Base-by-base conservation (phyloP, 2,113 vertebrate genomes). In the Peromyscus californicus region DNA sequence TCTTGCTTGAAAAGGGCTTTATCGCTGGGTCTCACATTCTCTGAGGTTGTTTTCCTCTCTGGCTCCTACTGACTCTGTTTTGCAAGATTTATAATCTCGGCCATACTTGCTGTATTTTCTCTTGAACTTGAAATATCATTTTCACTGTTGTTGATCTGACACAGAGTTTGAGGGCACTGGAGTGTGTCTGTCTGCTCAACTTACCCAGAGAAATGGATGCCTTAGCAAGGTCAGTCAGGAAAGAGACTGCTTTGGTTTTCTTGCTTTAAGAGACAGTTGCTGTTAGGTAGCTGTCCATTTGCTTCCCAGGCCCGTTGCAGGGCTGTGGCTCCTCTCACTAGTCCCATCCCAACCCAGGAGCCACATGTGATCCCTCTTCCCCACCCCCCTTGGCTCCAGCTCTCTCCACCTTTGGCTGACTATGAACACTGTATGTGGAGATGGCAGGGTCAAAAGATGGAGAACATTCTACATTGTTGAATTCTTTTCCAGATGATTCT, bases 1-100 rank as follows among this genome's bases (percentile, higher is more conserved):
- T 76, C 39, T 59, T 89, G 19, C 90, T 96, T 85, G 61, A 94
- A 95, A 87, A 1, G 12, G 82, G 39, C 6, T 89, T 36, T 82
- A 7, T 45, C 16, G 2, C 0, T 84, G 10, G 89, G 45, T 51
- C 83, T n/a, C 48, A 75, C 21, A 8, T 69, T 74, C 19, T 48
- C 75, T 15, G 72, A 74, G 57, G 39, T 92, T 94, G 70, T 36
- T 93, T 90, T 95, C 48, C 45, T 95, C 51, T 21, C 42, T 36
- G 4, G 31, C 10, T 94, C 26, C 31, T 84, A 33, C 69, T 82
- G 36, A 70, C 70, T 88, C 82, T 72, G 7, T 87, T 95, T 89
- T 83, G 39, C 8, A 26, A 85, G 17, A 88, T 91, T 87, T 59
- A 1, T 88, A 75, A 96, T 75, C 57, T 96, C 21, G 48, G 29